These are phyloP conservation scores for Hemistola chrysoprasaria DNA, from an alignment of 2,888 invertebrate species.

Conservation along the genomic window DNA sequence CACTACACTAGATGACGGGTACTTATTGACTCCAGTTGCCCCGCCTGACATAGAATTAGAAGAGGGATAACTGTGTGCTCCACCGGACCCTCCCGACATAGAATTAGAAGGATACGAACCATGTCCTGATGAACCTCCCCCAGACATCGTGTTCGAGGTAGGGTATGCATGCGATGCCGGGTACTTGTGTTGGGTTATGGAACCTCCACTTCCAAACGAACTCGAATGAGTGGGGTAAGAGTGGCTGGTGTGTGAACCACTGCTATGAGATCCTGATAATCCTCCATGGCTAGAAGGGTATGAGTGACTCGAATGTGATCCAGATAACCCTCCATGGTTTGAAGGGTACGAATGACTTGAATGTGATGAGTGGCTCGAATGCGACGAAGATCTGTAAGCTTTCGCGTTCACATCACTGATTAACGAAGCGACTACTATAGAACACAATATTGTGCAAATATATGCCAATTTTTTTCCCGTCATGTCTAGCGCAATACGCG, in stretches of 20 bases:
- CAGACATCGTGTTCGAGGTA: no score
- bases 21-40: no score
- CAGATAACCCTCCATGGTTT: background rate
- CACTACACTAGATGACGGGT: no score
- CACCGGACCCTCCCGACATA: conserved; percentile 2
- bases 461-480: conserved; percentile 4
- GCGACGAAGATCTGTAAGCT: conserved; percentile 1
- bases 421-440: conserved; percentile 7
- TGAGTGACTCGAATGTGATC: background rate
- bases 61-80: no score
- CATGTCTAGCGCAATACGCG: conserved; percentile 8
- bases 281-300: background rate
- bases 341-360: background rate
- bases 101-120: background rate
- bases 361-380: background rate
- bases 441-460: conserved; percentile 11
- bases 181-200: no score
- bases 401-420: conserved; percentile 13
- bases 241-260: background rate
- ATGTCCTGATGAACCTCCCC: no score
- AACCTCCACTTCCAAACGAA: no score
- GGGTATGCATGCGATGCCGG: no score
- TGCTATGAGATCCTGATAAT: background rate
- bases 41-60: no score
- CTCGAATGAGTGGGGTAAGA: conserved; percentile 1